Conservation (phyloP, 1,140 invertebrate genomes). For the Drosophila pandora region DNA sequence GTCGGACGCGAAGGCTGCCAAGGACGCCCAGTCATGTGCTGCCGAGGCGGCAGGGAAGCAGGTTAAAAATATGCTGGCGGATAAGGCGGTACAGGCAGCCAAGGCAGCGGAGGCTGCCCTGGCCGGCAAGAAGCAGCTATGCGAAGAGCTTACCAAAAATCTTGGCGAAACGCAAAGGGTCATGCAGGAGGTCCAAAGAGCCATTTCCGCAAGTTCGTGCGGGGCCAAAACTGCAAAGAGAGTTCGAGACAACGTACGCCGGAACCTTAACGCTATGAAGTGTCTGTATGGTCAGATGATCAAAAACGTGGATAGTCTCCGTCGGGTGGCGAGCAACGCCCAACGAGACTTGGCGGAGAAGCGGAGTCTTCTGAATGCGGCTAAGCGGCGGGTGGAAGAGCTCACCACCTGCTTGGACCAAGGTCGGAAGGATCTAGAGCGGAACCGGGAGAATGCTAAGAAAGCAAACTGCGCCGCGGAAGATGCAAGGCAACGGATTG, state of each 20-base stretch:
- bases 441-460: slow-evolving; percentile 14
- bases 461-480: slow-evolving; percentile 38
- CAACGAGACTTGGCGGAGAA: slow-evolving; percentile 11
- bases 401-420: slow-evolving; percentile 4
- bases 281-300: background rate
- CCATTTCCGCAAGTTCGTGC: background rate
- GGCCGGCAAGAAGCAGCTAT: slow-evolving; percentile 30
- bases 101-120: slow-evolving; percentile 27
- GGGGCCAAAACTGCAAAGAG: background rate
- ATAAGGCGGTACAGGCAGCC: slow-evolving; percentile 35
- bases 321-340: background rate
- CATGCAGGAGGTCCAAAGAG: slow-evolving; percentile 26
- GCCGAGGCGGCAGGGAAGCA: slow-evolving; percentile 5
- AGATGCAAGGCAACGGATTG: slow-evolving; percentile 27
- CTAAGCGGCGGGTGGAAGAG: slow-evolving; percentile 10
- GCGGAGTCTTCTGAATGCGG: background rate
- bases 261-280: slow-evolving; percentile 8
- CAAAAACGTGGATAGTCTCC: background rate
- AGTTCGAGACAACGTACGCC: background rate
- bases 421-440: slow-evolving; percentile 16
- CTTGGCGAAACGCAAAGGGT: slow-evolving; percentile 7
- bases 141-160: slow-evolving; percentile 20
- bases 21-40: slow-evolving; percentile 32
- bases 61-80: slow-evolving; percentile 23
- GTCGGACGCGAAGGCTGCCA: slow-evolving; percentile 19